Evolutionary conservation across 1,140 invertebrate species (phyloP).

Genomic region (Procambarus virginalis): DNA sequence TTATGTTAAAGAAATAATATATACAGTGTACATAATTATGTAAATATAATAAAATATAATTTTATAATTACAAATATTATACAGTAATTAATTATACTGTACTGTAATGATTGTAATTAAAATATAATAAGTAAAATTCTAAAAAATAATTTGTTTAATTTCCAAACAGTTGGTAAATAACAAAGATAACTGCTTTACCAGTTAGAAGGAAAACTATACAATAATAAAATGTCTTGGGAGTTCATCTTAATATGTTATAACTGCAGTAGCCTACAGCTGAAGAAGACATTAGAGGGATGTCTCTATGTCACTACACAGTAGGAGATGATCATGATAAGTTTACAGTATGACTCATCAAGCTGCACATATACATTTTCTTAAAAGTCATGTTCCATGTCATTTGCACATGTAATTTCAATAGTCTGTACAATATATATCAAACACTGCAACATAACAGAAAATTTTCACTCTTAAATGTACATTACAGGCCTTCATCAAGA

Average conservation of each 20-base stretch:
- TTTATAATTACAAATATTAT: background rate
- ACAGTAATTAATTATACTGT: too few species aligned
- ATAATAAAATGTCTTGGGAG: background rate
- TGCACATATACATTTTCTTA: background rate
- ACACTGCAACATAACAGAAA: background rate
- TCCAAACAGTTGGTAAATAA: background rate
- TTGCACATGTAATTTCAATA: conserved; percentile 2
- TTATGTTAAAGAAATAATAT: background rate
- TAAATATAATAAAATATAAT: background rate
- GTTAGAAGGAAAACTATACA: background rate
- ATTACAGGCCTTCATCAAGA: background rate
- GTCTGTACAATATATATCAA: conserved; percentile 16
- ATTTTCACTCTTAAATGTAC: background rate
- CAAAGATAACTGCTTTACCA: background rate
- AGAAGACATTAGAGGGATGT: background rate
- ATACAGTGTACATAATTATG: background rate
- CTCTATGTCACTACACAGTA: background rate
- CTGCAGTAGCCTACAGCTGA: background rate
- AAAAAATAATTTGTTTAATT: background rate
- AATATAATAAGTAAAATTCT: background rate
- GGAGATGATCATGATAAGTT: background rate
- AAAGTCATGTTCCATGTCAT: background rate
- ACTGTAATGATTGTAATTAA: background rate
- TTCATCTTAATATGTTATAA: background rate
- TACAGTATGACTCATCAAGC: background rate